A percentile compares a stretch with the other conserved stretches of the same genome.
Conservation (phyloP, 2,888 invertebrate genomes). For the Tortricodes alternella region DNA sequence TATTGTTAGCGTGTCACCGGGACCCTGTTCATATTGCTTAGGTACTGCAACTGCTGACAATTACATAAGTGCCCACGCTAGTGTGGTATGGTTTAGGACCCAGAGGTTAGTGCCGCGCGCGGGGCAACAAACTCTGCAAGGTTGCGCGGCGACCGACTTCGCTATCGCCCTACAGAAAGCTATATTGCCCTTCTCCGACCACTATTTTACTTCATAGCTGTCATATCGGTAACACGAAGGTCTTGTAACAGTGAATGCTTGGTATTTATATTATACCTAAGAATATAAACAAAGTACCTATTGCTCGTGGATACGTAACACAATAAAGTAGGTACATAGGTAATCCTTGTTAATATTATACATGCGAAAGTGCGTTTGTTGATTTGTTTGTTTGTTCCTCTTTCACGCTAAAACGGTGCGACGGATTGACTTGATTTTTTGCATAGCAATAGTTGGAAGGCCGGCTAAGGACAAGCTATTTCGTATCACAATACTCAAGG, state of each 20-base stretch:
- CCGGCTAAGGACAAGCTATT: no score
- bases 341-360: neutral
- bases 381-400: no score
- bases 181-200: slow-evolving; percentile 77
- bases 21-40: no score
- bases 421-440: no score
- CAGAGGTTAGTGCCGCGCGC: slow-evolving; percentile 57
- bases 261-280: slow-evolving; percentile 25
- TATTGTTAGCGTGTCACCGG: no score
- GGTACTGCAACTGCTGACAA: no score
- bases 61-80: no score
- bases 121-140: slow-evolving; percentile 82
- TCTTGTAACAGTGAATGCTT: slow-evolving; percentile 40
- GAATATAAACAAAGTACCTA: slow-evolving; percentile 1
- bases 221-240: slow-evolving; percentile 70
- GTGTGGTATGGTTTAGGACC: slow-evolving; percentile 15
- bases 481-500: no score
- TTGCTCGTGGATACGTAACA: neutral
- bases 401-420: no score
- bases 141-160: slow-evolving; percentile 71
- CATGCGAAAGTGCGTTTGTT: neutral
- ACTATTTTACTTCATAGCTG: slow-evolving; percentile 64
- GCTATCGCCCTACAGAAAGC: slow-evolving; percentile 68
- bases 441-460: no score
- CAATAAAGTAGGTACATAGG: no score